Conservation (phyloP, 2,113 vertebrate species). For the Dunckerocampus dactyliophorus region DNA sequence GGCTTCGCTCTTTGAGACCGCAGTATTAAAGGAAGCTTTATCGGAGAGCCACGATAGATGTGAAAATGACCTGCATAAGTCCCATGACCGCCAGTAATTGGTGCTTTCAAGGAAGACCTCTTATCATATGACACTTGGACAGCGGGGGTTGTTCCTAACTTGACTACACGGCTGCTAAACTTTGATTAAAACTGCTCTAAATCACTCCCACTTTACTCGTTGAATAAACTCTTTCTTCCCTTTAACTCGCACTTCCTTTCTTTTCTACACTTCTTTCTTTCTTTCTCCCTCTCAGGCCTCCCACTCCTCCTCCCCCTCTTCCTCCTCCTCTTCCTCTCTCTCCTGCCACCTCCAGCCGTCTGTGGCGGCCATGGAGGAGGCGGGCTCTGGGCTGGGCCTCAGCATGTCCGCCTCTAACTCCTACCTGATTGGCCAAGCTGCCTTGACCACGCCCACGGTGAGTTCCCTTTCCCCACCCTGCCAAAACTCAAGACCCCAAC, state of each 20-base stretch:
- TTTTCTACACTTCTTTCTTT: slow-evolving; percentile 9
- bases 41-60: slow-evolving; percentile 11
- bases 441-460: slow-evolving; percentile 92
- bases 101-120: slow-evolving; percentile 20
- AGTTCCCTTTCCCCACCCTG: slow-evolving; percentile 62
- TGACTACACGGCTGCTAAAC: slow-evolving; percentile 1
- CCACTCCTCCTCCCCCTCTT: slow-evolving; percentile 89
- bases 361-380: slow-evolving; percentile 87
- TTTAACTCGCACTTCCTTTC: slow-evolving; percentile 19
- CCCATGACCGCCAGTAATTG: slow-evolving; percentile 12
- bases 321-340: slow-evolving; percentile 87
- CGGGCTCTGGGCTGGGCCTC: slow-evolving; percentile 86
- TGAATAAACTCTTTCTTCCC: slow-evolving; percentile 36
- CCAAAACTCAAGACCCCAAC: not conserved
- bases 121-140: not conserved
- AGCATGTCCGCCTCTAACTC: slow-evolving; percentile 98
- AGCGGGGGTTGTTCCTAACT: not conserved
- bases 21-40: slow-evolving; percentile 29
- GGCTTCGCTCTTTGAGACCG: slow-evolving; percentile 40
- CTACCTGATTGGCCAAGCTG: slow-evolving; percentile 95
- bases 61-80: slow-evolving; percentile 13
- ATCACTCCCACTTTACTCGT: slow-evolving; percentile 47
- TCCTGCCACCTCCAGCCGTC: slow-evolving; percentile 85
- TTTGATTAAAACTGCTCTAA: slow-evolving; percentile 54
- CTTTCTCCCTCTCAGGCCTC: slow-evolving; percentile 80